Base-by-base conservation (phyloP, 2,113 vertebrate genomes). In the Pachyramphus minor region DNA sequence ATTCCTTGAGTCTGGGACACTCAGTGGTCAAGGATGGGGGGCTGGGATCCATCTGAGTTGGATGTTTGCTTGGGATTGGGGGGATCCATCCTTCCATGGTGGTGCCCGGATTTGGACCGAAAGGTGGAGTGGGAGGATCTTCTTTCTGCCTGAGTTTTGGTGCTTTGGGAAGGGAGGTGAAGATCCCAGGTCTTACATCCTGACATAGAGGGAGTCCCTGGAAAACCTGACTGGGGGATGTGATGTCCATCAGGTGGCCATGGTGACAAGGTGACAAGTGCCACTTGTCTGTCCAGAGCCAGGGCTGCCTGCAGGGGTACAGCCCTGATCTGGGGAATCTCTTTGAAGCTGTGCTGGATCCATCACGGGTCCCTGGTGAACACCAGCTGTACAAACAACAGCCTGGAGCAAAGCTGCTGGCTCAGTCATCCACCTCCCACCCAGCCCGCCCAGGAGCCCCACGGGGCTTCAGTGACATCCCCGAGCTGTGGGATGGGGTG, bases 351-450 rank as follows among this genome's bases (percentile, higher is more conserved):
- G 35, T 41, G 60, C 17, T 45, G 2, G 31, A 58, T 84, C 50
- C 76, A 17, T 10, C 66, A 7, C 1, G 0, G 0, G 7, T 27
- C 49, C 35, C 45, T 15, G 45, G 33, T 14, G 37, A 87, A 20
- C 27, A 18, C 52, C 89, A 90, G 86, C 92, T 95, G 92, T 87
- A 67, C 44, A 87, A 94, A 90, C 82, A 90, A 59, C 35, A 58
- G 59, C 72, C 66, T 1, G 0, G n/a, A 49, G 59, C 50, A 79
- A 39, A 85, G 45, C 56, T 55, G 31, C 50, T 0, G 6, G 21
- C 42, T 60, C 44, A 20, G 33, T 55, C 77, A 47, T 41, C 63
- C 8, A 2, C 31, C 63, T 76, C 37, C 37, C 30, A 5, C 27
- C 18, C 2, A 1, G 9, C 53, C 17, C 14, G 11, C 69, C 2